Conservation (phyloP, 2,113 vertebrate species). For the Epinephelus moara region DNA sequence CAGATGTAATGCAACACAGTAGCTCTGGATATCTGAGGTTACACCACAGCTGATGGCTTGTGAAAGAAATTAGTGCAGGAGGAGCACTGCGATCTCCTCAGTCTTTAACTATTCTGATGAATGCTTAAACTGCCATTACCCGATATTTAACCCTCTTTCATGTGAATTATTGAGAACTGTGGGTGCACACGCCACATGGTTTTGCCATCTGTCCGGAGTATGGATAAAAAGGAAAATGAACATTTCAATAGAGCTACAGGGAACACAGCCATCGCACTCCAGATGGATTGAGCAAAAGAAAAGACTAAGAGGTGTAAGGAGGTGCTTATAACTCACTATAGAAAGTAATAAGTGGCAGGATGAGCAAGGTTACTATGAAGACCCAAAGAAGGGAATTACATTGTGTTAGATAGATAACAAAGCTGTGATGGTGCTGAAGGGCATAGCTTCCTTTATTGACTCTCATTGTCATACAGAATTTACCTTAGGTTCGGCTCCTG, state of each 20-base stretch:
- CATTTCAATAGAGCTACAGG: conserved; percentile 49
- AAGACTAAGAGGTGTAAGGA: conserved; percentile 27
- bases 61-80: conserved; percentile 16
- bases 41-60: not conserved
- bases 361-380: conserved; percentile 18
- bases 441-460: conserved; percentile 7
- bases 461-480: conserved; percentile 32
- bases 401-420: conserved; percentile 21
- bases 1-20: not conserved
- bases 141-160: conserved; percentile 71
- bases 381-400: conserved; percentile 25
- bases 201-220: conserved; percentile 76
- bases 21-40: conserved; percentile 22
- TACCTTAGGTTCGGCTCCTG: conserved; percentile 7
- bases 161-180: conserved; percentile 72
- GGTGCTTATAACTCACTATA: not conserved
- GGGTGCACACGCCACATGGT: conserved; percentile 69
- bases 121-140: conserved; percentile 61
- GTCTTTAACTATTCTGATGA: conserved; percentile 47
- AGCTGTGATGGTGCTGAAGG: conserved; percentile 2
- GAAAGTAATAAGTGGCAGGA: conserved; percentile 18
- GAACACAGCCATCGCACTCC: conserved; percentile 44
- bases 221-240: conserved; percentile 51
- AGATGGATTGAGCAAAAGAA: conserved; percentile 46
- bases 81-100: conserved; percentile 2